These are phyloP conservation scores for Barypeithes pellucidus DNA, from an alignment of 2,888 invertebrate species.

Conservation along the genomic window DNA sequence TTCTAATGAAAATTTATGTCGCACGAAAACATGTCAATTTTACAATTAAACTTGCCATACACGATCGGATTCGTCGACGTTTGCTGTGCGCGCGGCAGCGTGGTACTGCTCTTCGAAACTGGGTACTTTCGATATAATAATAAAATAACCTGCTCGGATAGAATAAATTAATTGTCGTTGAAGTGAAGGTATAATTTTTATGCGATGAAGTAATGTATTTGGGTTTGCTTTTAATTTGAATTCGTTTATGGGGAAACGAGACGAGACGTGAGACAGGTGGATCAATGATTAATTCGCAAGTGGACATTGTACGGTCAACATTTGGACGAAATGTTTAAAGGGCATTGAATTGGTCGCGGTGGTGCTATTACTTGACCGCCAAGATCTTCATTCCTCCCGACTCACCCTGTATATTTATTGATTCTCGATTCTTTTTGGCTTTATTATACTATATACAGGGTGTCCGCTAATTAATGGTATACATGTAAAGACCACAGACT, in stretches of 20 bases:
- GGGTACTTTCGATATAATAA: slow-evolving; percentile 1
- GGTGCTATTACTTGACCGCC: no score
- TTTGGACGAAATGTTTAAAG: no score
- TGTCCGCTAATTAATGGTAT: no score
- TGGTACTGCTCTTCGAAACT: background rate
- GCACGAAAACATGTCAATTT: background rate
- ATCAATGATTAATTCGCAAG: no score
- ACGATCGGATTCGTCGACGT: slow-evolving; percentile 2
- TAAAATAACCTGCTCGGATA: background rate
- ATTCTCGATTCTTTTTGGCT: no score
- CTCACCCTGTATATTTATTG: no score
- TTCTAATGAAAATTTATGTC: slow-evolving; percentile 19
- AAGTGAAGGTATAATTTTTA: slow-evolving; percentile 5
- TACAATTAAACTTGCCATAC: background rate
- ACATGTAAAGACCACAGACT: no score
- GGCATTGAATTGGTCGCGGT: no score
- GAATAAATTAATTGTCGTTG: background rate
- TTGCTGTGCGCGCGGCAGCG: background rate
- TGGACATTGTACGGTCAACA: no score
- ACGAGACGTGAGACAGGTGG: no score
- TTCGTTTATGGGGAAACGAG: background rate
- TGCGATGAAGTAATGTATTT: slow-evolving; percentile 5
- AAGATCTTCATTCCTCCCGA: no score
- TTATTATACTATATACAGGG: no score
- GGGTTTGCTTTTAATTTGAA: background rate